These are phyloP conservation scores for Hystrix cristata DNA, from an alignment of 2,113 vertebrate species.

Conservation along the genomic window DNA sequence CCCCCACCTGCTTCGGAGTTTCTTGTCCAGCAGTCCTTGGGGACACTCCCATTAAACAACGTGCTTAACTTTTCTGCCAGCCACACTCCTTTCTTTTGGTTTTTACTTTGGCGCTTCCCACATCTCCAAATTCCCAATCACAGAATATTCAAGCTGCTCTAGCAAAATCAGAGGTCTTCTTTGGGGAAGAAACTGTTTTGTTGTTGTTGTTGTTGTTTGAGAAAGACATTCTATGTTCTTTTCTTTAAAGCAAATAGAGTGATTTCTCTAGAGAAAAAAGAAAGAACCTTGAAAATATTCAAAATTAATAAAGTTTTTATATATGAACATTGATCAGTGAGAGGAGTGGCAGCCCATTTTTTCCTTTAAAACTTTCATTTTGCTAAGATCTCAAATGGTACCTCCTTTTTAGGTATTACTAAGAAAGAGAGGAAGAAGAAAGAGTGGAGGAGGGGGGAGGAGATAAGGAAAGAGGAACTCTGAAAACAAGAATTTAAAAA, in stretches of 20 bases:
- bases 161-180: background rate
- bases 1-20: background rate
- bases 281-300: background rate
- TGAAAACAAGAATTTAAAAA: background rate
- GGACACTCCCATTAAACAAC: background rate
- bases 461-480: background rate
- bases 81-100: background rate
- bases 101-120: background rate
- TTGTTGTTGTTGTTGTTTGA: background rate
- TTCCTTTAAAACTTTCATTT: background rate
- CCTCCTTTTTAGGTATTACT: background rate
- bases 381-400: background rate
- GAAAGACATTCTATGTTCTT: background rate
- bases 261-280: background rate
- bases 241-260: background rate
- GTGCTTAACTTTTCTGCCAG: background rate
- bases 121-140: background rate
- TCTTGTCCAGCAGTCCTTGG: background rate
- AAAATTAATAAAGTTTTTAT: background rate
- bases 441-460: background rate
- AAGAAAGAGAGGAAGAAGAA: background rate
- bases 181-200: background rate
- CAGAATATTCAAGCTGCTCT: background rate
- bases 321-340: background rate
- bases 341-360: background rate